Percentiles rank a stretch among this genome's conserved stretches.
These are phyloP conservation scores for Athalia cordata DNA, from an alignment of 2,888 invertebrate genomes.

Conservation along the genomic window DNA sequence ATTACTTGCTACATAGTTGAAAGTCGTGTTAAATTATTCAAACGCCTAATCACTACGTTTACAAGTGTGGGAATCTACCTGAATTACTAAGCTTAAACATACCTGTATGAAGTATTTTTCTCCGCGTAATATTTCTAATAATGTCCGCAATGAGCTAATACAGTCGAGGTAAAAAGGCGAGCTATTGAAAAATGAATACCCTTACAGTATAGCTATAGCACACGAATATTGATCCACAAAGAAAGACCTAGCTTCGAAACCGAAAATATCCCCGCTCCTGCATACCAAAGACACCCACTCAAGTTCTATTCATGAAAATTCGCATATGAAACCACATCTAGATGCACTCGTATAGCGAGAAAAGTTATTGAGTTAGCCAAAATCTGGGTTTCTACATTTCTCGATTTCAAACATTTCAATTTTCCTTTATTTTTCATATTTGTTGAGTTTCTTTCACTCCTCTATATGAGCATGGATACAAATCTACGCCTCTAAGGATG, in stretches of 20 bases:
- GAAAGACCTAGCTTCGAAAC: slow-evolving; percentile 3
- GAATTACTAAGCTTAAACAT: too few relatives aligned
- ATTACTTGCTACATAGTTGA: neutral
- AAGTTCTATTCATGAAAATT: slow-evolving; percentile 20
- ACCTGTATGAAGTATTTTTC: neutral
- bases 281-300: neutral
- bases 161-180: neutral
- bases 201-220: neutral
- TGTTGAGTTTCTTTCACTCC: too few relatives aligned
- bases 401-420: too few relatives aligned
- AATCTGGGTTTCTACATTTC: too few relatives aligned
- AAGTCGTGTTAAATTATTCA: slow-evolving; percentile 8
- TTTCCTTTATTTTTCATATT: too few relatives aligned
- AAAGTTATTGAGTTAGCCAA: neutral
- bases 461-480: too few relatives aligned
- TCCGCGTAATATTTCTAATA: neutral
- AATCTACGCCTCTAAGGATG: too few relatives aligned
- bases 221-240: neutral
- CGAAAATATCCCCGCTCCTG: slow-evolving; percentile 1
- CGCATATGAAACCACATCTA: neutral
- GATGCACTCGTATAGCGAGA: neutral
- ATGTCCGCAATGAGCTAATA: neutral
- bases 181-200: slow-evolving; percentile 25
- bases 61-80: neutral
- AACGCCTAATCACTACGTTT: neutral